Evolutionary conservation across 2,113 vertebrate genomes (phyloP), one percentile per base, ranked within the genome.

Genomic region (Hippocampus guttulatus): DNA sequence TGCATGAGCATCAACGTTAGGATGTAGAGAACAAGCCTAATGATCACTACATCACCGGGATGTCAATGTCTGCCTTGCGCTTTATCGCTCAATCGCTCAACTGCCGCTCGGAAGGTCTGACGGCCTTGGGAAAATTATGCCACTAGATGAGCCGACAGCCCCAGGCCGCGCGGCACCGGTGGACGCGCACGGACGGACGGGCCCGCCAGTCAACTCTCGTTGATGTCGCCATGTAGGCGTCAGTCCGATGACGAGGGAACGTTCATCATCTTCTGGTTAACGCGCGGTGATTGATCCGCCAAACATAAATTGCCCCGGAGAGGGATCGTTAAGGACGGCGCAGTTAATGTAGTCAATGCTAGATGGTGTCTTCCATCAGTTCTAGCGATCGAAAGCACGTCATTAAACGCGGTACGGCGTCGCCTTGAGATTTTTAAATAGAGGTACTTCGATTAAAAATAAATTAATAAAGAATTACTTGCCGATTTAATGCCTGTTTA

Each of bases 231-330:
- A 82, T 75, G 79, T 70, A 66, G 66, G 76, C 69, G 88, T 86
- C 88, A 85, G 81, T 84, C 70, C 70, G 74, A 77, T 40, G 27
- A 78, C 70, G 68, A 65, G 73, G 54, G 43, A 78, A 70, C 81
- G 86, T 91, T 87, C 76, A 84, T 91, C 90, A 90, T 75, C 58
- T 57, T 69, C 76, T 57, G 52, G 27, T 78, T 87, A 88, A 88
- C 68, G 77, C 67, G 70, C 58, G 30, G 67, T 81, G 85, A 91
- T 88, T 84, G 84, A 89, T 85, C 79, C 72, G 81, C 79, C 79
- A 45, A 76, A 77, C 76, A 83, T 84, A 82, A 75, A 82, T 75
- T 78, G 73, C 76, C 73, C 74, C 75, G 30, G 68, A 71, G 81
- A 77, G 75, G 71, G 70, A 68, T 38, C 57, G n/a, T n/a, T 75